These are phyloP conservation scores for Leuciscus waleckii DNA, from an alignment of 2,797 vertebrate species.

Conservation along the genomic window DNA sequence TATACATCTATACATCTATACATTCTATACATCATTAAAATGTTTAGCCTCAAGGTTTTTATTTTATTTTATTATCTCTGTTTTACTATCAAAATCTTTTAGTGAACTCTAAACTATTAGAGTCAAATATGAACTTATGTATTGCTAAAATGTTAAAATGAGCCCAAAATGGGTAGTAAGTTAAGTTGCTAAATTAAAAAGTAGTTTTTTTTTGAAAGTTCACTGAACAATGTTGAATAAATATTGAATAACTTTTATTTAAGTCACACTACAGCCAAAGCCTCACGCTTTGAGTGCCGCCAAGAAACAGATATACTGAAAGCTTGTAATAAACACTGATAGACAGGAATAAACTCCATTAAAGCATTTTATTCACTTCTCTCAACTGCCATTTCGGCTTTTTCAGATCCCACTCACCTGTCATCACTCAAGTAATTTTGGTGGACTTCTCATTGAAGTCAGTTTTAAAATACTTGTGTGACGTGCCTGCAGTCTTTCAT, in stretches of 20 bases:
- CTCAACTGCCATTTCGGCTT: neutral
- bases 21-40: too few species aligned
- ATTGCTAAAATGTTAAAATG: neutral
- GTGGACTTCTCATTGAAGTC: neutral
- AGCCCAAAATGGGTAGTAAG: neutral
- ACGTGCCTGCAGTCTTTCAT: neutral
- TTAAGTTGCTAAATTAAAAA: neutral
- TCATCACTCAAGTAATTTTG: neutral
- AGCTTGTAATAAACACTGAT: neutral
- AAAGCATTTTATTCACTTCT: neutral
- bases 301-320: neutral
- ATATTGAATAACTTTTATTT: neutral
- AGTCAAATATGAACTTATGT: neutral
- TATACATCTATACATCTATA: too few species aligned
- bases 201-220: neutral
- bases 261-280: neutral
- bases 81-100: too few species aligned
- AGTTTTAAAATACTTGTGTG: neutral
- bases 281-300: neutral
- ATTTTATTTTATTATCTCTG: too few species aligned
- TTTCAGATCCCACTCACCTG: neutral
- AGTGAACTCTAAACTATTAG: too few species aligned
- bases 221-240: neutral
- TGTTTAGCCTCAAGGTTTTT: too few species aligned
- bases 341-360: neutral